Evolutionary conservation across 2,888 invertebrate genomes (phyloP), one percentile per base, ranked within the genome.

Genomic region (Pantelozetes paolii): DNA sequence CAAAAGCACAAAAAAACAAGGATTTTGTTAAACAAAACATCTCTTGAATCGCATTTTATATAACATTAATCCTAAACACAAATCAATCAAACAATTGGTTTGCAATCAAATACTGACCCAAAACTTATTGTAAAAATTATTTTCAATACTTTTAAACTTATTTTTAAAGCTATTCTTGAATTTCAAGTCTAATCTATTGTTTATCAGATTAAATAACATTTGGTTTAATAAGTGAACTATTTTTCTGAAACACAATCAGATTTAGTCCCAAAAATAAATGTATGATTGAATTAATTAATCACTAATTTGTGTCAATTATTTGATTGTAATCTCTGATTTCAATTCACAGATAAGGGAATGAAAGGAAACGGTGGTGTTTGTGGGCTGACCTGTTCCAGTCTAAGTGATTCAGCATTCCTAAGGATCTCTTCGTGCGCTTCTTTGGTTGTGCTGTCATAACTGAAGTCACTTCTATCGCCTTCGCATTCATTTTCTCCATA

Each of bases 391-490:
- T 57, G 40, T 71, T 70, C 74, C 26, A 50, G 74, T 59, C 70
- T 74, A 6, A 74, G 59, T 1, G 70, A 42, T n/a, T 70, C 70
- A 1, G 74, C 74, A 48, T 62, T 74, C 20, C 74, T 48, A 2
- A 74, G 42, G 30, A 74, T 74, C 42, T 74, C 74, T 71, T 74
- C 70, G 32, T 74, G 74, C 2, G 74, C 74, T 20, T 74, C 70
- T 40, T 69, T 74, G 20, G 74, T 74, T 15, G 74, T 42, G 40
- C 74, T 74, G 36, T 74, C 74, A 30, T 32, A 70, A 0, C 70
- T 70, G 28, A 70, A 54, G 36, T 73, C 73, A 30, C 67, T 73
- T 67, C 30, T 73, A 30, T 59, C 57, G 23, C 67, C 67, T 42
- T 36, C 36, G 36, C 36, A 5, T 8, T 67, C 67, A 42, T 74